Evolutionary conservation across 1,140 invertebrate species (phyloP), one percentile per base, ranked within the genome.

Genomic region (Drosophila repletoides): DNA sequence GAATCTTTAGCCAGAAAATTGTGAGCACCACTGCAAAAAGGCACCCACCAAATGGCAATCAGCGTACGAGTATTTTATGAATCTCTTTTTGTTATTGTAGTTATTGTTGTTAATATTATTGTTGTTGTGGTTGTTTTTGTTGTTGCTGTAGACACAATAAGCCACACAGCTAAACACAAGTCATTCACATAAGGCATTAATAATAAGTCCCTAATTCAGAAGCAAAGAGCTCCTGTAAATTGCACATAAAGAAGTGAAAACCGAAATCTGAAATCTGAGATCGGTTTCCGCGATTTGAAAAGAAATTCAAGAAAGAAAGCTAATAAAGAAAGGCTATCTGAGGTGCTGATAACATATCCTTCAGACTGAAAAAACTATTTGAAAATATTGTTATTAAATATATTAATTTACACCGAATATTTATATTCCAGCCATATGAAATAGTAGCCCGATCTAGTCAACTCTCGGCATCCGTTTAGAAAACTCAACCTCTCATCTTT

Each of bases 1-100:
- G 77, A 83, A 84, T 84, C 69, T 83, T 83, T 75, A 71, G 71
- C 33, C 38, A 17, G 12, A 41, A 43, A 14, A n/a, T n/a, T n/a
- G n/a, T n/a, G n/a, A 34, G 9, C 29, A 26, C 19, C 21, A 5
- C 24, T 31, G 22, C 38, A 28, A 26, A 4, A 26, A 40, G 43
- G 17, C 22, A 7, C 31, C 10, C 34, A 22, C 28, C 55, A 55
- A 61, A 36, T 40, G 51, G 53, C 71, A 66, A 66, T 76, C 53
- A 66, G 24, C 10, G 43, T 38, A 52, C n/a, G n/a, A n/a, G n/a
- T 67, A 67, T 61, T 61, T 45, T 67, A n/a, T n/a, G n/a, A n/a
- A n/a, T 45, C 38, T 52, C 9, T 46, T 43, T 60, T 28, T 24
- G 9, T 52, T 24, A 26, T 33, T 21, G 17, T 26, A 33, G 10